Conservation (phyloP, 2,113 vertebrate genomes). For the Stercorarius parasiticus region DNA sequence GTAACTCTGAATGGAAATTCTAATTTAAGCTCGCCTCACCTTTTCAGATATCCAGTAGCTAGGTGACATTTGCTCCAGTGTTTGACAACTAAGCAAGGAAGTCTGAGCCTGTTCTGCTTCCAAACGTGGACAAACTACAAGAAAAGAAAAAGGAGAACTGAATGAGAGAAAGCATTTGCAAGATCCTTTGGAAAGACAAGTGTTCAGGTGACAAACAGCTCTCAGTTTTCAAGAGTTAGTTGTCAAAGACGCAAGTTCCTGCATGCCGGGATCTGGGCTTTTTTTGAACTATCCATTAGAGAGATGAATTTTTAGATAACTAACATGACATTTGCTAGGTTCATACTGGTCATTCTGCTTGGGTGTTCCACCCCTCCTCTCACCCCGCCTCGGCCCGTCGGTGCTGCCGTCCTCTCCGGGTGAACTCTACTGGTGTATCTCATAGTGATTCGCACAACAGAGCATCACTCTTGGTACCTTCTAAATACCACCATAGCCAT, state of each 20-base stretch:
- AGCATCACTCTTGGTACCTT: neutral
- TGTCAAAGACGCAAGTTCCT: slow-evolving; percentile 39
- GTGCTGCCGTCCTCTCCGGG: neutral
- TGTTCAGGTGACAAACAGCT: neutral
- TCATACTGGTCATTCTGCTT: slow-evolving; percentile 39
- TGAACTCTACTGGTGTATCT: neutral
- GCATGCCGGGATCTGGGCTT: slow-evolving; percentile 10
- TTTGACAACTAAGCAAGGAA: neutral
- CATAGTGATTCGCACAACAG: fast-evolving
- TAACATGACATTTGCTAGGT: neutral
- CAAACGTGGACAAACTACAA: neutral
- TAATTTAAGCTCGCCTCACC: neutral
- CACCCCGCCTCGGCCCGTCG: fast-evolving
- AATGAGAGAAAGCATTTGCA: neutral
- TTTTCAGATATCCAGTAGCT: neutral
- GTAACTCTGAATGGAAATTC: neutral
- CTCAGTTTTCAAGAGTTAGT: neutral
- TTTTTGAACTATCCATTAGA: slow-evolving; percentile 34
- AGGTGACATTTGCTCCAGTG: neutral
- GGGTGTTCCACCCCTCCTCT: slow-evolving; percentile 31
- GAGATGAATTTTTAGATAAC: slow-evolving; percentile 56
- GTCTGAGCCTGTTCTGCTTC: neutral
- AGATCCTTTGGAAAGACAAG: neutral
- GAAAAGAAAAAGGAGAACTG: neutral
- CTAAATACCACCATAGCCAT: neutral